Base-by-base conservation (phyloP, 2,797 vertebrate genomes). In the Sylvilagus floridanus region DNA sequence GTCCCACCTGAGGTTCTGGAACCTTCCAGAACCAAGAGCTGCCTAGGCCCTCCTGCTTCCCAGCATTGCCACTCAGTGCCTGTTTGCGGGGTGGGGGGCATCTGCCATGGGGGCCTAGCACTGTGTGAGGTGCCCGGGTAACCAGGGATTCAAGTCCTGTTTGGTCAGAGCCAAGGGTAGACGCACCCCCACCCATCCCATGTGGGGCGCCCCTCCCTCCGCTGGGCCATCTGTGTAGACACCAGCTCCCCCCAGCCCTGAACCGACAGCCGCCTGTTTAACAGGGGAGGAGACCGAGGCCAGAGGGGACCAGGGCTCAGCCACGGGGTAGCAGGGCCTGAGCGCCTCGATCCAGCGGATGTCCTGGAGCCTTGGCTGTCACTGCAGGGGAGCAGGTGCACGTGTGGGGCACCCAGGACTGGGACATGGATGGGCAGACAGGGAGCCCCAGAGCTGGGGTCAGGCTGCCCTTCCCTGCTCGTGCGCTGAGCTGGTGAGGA, bases 91-190 rank as follows among this genome's bases (percentile, higher is more conserved):
- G 19, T 7, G n/a, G 30, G 21, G 22, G 66, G 69, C 76, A 4
- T 19, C 12, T 19, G 54, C 13, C 4, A 14, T 19, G 14, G 54
- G 54, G 14, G 4, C 14, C 54, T 0, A 19, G 54, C 13, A 0
- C 17, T 14, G 9, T 57, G 54, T 13, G 54, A 57, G 77, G 24
- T 69, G 16, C 24, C 17, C 13, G 5, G 54, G 54, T 57, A 13
- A 57, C 54, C 42, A 47, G 10, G n/a, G 9, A 22, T 54, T 69
- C 62, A 69, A 69, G 19, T 62, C 77, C 35, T 21, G 14, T 7
- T 76, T 35, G 17, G 22, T 16, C 22, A 47, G 42, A 22, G 1
- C 9, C n/a, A 22, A 57, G 24, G 7, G 7, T 42, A 37, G 26
- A 30, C 2, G 13, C 50, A 24, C n/a, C 13, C 30, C 37, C 24